Conservation (phyloP, 2,888 invertebrate species). For the Noctua comes region DNA sequence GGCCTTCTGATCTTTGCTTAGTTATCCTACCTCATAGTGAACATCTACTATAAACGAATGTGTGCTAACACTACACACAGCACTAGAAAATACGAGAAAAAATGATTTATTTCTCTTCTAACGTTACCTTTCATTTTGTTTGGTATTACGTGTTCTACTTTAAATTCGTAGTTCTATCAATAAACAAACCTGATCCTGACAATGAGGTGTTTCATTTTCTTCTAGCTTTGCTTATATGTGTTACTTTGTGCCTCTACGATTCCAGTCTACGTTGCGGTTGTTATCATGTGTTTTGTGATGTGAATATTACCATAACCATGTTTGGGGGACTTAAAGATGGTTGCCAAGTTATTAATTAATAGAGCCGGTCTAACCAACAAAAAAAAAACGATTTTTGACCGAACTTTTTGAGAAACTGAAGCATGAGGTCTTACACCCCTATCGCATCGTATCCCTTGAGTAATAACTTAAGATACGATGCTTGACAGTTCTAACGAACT, state of each 20-base stretch:
- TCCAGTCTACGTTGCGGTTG: neutral
- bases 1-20: slow-evolving; percentile 22
- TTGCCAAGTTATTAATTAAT: neutral
- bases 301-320: neutral
- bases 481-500: no score
- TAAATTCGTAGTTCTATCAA: neutral
- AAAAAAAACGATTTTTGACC: neutral
- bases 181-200: neutral
- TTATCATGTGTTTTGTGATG: neutral
- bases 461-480: no score
- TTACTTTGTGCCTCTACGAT: neutral
- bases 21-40: neutral
- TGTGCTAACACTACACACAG: neutral
- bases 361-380: neutral
- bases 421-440: neutral
- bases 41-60: neutral
- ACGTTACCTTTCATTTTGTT: slow-evolving; percentile 16
- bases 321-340: no score
- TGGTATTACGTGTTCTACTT: slow-evolving; percentile 9
- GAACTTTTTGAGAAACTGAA: neutral
- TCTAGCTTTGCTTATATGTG: neutral
- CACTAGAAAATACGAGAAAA: slow-evolving; percentile 11
- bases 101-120: slow-evolving; percentile 21
- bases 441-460: no score
- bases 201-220: neutral